These are phyloP conservation scores for Hippoglossus stenolepis DNA, from an alignment of 2,113 vertebrate genomes.

Conservation along the genomic window DNA sequence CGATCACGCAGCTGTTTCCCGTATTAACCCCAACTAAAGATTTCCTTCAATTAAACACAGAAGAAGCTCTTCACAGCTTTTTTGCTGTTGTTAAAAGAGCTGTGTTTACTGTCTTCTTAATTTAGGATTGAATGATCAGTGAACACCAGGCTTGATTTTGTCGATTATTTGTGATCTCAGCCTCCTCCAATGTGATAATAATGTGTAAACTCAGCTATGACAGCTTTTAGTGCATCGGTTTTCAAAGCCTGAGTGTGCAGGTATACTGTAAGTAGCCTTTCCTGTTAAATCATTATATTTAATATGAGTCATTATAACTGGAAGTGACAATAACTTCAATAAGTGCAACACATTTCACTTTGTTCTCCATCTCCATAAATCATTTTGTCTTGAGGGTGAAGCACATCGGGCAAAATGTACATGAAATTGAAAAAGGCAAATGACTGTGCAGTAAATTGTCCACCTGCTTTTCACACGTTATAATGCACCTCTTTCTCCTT, in stretches of 20 bases:
- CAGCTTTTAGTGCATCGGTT: no score
- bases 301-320: not conserved
- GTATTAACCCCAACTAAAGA: not conserved
- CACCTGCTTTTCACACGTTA: not conserved
- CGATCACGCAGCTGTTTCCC: not conserved
- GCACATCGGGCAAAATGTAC: not conserved
- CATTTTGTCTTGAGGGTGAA: not conserved
- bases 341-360: not conserved
- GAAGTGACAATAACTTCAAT: not conserved
- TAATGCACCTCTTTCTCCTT: not conserved
- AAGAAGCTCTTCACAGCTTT: not conserved
- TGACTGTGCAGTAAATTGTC: not conserved
- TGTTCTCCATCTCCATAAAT: not conserved
- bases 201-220: not conserved
- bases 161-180: not conserved
- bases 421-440: slow-evolving; percentile 16
- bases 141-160: slow-evolving; percentile 5
- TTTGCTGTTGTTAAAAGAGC: slow-evolving; percentile 13
- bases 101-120: slow-evolving; percentile 3
- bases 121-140: slow-evolving; percentile 22
- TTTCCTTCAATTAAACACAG: not conserved
- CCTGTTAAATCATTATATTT: not conserved
- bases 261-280: no score
- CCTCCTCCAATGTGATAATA: not conserved
- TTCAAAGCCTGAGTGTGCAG: no score